Conservation (phyloP, 2,113 vertebrate genomes). For the Sialia sialis region DNA sequence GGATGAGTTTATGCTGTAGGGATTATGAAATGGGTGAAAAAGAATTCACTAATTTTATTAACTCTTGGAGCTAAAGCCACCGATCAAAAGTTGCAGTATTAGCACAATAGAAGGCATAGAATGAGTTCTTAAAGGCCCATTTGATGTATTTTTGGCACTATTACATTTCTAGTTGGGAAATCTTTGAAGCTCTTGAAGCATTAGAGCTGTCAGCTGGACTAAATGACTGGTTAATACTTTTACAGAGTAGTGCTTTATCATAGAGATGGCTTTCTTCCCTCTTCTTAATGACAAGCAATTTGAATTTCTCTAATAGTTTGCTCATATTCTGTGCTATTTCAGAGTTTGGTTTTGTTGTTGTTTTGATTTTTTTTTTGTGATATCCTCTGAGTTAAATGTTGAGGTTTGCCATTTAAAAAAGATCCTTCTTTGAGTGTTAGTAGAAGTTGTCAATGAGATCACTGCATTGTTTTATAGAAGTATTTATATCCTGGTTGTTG, state of each 20-base stretch:
- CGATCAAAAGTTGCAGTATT: neutral
- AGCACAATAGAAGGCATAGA: neutral
- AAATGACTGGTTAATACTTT: slow-evolving; percentile 9
- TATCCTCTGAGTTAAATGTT: neutral
- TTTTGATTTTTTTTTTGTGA: neutral
- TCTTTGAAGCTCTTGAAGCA: neutral
- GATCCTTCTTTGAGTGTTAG: neutral
- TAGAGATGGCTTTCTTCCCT: neutral
- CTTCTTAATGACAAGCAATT: neutral
- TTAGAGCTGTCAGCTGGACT: slow-evolving; percentile 4
- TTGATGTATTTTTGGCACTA: neutral
- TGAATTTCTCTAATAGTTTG: neutral
- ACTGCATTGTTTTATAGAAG: neutral
- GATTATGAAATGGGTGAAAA: neutral
- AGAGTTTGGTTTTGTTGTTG: neutral
- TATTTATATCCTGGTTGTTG: neutral
- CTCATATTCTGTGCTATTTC: neutral
- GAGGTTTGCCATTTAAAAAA: neutral
- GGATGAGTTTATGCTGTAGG: neutral
- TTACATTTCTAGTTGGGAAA: neutral
- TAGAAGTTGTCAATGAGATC: neutral
- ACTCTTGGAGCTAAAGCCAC: neutral
- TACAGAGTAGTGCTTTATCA: neutral
- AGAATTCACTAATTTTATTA: neutral
- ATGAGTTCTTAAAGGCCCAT: neutral